Percentiles rank a stretch among this genome's conserved stretches.
Conservation (phyloP, 2,113 vertebrate genomes). For the Cryptotis parvus region DNA sequence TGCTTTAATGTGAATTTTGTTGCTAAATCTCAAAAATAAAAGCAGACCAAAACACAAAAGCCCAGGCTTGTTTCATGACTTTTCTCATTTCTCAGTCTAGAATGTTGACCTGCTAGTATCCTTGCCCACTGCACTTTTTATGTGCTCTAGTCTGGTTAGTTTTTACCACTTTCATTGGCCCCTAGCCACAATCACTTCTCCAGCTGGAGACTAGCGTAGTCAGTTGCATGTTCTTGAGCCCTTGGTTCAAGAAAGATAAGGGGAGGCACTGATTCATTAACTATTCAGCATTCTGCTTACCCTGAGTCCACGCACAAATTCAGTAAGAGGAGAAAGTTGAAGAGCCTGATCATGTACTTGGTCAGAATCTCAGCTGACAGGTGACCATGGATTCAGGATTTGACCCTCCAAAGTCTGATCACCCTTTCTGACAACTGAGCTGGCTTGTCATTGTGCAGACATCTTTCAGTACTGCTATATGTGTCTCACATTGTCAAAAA, state of each 20-base stretch:
- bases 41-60: not conserved
- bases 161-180: not conserved
- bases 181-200: no score
- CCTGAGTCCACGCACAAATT: not conserved
- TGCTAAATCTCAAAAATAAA: conserved; percentile 31
- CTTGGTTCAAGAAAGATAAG: not conserved
- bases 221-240: not conserved
- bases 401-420: not conserved
- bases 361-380: not conserved
- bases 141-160: not conserved
- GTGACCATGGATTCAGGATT: not conserved
- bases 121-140: fast-evolving
- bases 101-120: not conserved
- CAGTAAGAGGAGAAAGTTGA: not conserved
- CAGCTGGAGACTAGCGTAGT: not conserved
- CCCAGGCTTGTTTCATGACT: not conserved
- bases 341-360: not conserved
- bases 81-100: not conserved
- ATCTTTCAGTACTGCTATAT: not conserved
- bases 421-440: not conserved
- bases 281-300: not conserved
- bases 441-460: not conserved
- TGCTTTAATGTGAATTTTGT: conserved; percentile 71
- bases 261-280: not conserved
- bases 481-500: conserved; percentile 3